phyloP scores from a whole-genome alignment of 2,797 vertebrate genomes.

The Myotis daubentonii region DNA sequence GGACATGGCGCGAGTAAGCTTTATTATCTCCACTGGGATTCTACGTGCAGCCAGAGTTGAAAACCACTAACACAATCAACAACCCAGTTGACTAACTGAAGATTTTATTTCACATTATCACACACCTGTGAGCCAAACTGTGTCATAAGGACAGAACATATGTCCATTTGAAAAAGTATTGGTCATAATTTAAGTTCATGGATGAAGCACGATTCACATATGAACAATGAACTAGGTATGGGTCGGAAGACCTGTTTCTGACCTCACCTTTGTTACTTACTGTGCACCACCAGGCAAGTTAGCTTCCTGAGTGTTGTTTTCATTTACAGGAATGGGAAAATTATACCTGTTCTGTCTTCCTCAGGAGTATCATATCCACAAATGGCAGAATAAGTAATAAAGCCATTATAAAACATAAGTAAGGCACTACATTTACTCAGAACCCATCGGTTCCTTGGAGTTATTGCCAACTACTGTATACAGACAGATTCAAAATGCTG shows the following conservation, averaged over 20 bases:
- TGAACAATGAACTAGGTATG: not conserved
- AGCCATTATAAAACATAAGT: not conserved
- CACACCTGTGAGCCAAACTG: not conserved
- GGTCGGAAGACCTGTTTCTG: not conserved
- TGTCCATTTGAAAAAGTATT: not conserved
- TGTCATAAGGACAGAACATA: not conserved
- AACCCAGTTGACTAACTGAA: not conserved
- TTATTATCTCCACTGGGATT: not conserved
- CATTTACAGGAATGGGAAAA: slow-evolving; percentile 13
- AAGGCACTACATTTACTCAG: not conserved
- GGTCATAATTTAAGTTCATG: not conserved
- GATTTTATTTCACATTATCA: not conserved
- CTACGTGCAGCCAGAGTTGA: not conserved
- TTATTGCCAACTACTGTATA: not conserved
- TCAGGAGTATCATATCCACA: not conserved
- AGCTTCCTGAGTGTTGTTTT: not conserved
- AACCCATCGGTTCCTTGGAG: not conserved
- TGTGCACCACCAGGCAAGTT: not conserved
- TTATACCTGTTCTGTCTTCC: not conserved
- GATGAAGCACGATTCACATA: not conserved
- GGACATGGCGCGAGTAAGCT: not conserved
- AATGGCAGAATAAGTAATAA: not conserved
- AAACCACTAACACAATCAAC: not conserved
- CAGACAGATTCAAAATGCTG: not conserved
- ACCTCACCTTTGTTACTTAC: not conserved